Base-by-base conservation (phyloP, 2,888 invertebrate genomes). In the Zaprionus lineosus region DNA sequence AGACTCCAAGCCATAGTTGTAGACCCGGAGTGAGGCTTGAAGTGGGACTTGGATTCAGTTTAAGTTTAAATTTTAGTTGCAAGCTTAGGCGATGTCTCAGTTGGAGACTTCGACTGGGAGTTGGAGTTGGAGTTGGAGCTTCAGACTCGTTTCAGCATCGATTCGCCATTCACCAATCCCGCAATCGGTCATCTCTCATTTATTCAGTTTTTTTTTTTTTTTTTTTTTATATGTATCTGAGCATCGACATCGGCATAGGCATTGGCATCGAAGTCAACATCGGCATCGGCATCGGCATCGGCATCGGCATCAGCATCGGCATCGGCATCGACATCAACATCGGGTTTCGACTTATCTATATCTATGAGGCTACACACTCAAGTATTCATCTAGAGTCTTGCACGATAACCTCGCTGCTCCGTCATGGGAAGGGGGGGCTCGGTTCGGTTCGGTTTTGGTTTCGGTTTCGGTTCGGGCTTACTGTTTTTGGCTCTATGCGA, bases 401-500 rank as follows among this genome's bases (percentile, higher is more conserved):
- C 52, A 67, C 61, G 74, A 72, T 75, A 74, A 75, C 73, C 66
- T 58, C 55, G 48, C 33, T 44, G 51, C 36, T 53, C 46, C 39
- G 50, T 18, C 15, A 26, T 31, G 50, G 53, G 40, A 28, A 41
- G 21, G 61, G 60, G 61, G 69, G 14, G 40, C 16, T 43, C 64
- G 37, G 31, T 11, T 36, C 24, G 24, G 8, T 31, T 46, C 44
- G 29, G 16, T n/a, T 43, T 7, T 19, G n/a, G 16, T 2, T 24
- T 33, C 36, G 26, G 24, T 16, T 16, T 28, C 34, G 31, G 37
- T 59, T 62, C 62, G 63, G 81, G 52, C 57, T 59, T 74, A 62
- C 72, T 59, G 63, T 43, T 74, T 71, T 82, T 82, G 65, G 75
- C 58, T 70, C 62, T 70, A 74, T 66, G 44, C 60, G 71, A 69